Base-by-base conservation (phyloP, 2,113 vertebrate genomes). In the Aegypius monachus region DNA sequence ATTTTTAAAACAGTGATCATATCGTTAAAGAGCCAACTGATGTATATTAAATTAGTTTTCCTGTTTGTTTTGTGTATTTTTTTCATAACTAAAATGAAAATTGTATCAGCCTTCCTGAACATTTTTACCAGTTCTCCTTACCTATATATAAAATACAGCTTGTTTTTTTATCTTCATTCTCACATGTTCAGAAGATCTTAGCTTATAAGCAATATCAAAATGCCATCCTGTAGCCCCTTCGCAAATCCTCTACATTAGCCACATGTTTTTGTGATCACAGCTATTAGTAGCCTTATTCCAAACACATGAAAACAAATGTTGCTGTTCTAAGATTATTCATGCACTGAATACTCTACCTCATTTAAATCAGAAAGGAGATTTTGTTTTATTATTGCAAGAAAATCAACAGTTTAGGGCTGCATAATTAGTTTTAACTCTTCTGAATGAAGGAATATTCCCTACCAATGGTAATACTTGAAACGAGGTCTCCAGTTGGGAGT, bases 401-500 rank as follows among this genome's bases (percentile, higher is more conserved):
- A 91, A 82, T 40, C 11, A 81, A 66, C 31, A 45, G n/a, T 38
- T 83, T 26, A 62, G 13, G 53, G 31, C 36, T 70, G 17, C 4
- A 11, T 15, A 59, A 45, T 48, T 72, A 72, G 6, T 31, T 80
- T 82, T 70, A 77, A 34, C n/a, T 47, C n/a, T 90, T 72, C 40
- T 66, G 71, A 86, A 77, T 27, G 97, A 82, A 98, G 97, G 31
- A 98, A 97, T 50, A 85, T 79, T 59, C 11, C 97, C 94, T 97
- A 99, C 99, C 99, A 99, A 97, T 99, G 99, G 96, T 99, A 99
- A 96, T 98, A 99, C 93, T 99, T 99, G 97, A 99, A 99, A 70
- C 99, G 99, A 20, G 99, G 99, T 83, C 99, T 99, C 99, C 99
- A 99, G 98, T 99, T 99, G 31, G 99, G 99, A 1, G 99, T 99